Percentiles rank a stretch among this genome's conserved stretches.
Evolutionary conservation across 2,888 invertebrate species (phyloP).

Genomic region (Lycaena phlaeas): DNA sequence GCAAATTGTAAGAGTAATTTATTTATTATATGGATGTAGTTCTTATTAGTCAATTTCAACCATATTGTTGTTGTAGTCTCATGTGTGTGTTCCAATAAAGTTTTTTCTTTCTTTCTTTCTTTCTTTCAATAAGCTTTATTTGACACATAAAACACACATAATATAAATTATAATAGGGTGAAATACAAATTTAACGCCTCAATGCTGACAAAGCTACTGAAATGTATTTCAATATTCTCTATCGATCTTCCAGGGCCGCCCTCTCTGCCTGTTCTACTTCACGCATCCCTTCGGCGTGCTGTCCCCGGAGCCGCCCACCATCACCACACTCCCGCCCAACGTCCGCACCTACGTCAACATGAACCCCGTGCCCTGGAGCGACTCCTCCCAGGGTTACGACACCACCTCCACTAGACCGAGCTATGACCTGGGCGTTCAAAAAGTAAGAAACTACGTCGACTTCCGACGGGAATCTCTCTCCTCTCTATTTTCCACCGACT

Average conservation of each 20-base stretch:
- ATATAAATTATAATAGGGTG: too few species aligned
- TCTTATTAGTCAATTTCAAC: too few species aligned
- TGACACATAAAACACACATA: too few species aligned
- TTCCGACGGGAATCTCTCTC: slow-evolving; percentile 31
- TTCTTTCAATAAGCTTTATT: too few species aligned
- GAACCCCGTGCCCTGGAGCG: slow-evolving; percentile 35
- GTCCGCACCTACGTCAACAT: slow-evolving; percentile 38
- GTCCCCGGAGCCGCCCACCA: slow-evolving; percentile 54
- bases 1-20: too few species aligned
- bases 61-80: too few species aligned
- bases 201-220: too few species aligned
- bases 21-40: too few species aligned
- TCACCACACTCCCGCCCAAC: slow-evolving; percentile 21
- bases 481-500: slow-evolving; percentile 42
- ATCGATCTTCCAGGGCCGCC: slow-evolving; percentile 49
- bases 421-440: slow-evolving; percentile 31
- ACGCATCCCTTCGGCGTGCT: slow-evolving; percentile 71
- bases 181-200: too few species aligned
- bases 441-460: slow-evolving; percentile 30
- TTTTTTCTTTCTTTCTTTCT: too few species aligned
- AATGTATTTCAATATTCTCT: too few species aligned
- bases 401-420: slow-evolving; percentile 22
- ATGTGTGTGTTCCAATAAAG: too few species aligned
- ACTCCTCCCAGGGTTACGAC: slow-evolving; percentile 34
- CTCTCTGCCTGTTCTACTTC: slow-evolving; percentile 72